Conservation (phyloP, 2,797 vertebrate genomes). For the Pterois miles region DNA sequence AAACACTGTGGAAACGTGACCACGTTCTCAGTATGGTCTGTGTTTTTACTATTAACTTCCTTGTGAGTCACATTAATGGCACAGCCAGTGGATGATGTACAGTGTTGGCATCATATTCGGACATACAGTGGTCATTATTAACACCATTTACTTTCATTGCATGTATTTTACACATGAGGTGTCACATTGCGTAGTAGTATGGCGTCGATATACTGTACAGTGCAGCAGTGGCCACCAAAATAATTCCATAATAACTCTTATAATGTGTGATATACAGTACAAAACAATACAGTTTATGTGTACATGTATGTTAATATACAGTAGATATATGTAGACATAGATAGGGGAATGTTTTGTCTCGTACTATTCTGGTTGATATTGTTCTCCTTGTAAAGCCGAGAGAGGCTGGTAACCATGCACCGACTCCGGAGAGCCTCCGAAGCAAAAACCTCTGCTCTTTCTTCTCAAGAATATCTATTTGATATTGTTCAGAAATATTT, state of each 20-base stretch:
- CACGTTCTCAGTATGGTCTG: conserved; percentile 24
- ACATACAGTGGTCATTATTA: conserved; percentile 59
- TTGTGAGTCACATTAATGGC: conserved; percentile 70
- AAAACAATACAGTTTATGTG: conserved; percentile 73
- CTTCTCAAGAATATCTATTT: conserved; percentile 25
- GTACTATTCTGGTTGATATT: conserved; percentile 50
- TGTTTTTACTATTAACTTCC: conserved; percentile 32
- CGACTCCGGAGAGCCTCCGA: conserved; percentile 28
- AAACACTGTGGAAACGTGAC: conserved; percentile 51
- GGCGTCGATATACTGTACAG: conserved; percentile 74
- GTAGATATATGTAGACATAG: conserved; percentile 59
- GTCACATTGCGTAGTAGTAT: conserved; percentile 70
- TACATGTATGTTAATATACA: conserved; percentile 71
- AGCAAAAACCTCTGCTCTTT: conserved; percentile 22
- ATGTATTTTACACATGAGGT: conserved; percentile 67
- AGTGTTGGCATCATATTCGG: conserved; percentile 58
- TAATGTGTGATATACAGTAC: conserved; percentile 75
- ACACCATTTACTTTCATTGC: conserved; percentile 65
- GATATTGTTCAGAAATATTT: conserved; percentile 50
- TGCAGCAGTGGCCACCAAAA: conserved; percentile 62
- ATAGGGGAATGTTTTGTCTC: conserved; percentile 50
- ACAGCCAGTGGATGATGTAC: conserved; percentile 66
- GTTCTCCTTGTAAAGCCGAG: conserved; percentile 29
- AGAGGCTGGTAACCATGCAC: conserved; percentile 45
- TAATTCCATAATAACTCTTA: conserved; percentile 64